Evolutionary conservation across 2,888 invertebrate genomes (phyloP).

Genomic region (Rosalia funebris): DNA sequence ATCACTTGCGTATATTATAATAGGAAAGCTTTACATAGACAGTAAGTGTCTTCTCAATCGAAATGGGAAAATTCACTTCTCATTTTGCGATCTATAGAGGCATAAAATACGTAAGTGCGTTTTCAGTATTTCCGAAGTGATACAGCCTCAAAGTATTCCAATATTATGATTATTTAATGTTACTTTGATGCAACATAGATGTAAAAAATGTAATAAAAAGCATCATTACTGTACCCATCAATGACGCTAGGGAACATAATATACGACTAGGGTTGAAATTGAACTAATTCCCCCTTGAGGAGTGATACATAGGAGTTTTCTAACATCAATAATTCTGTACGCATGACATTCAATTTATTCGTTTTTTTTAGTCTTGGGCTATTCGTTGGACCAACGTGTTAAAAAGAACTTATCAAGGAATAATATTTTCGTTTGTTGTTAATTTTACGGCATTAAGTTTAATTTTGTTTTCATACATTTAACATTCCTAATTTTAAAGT

Average conservation of each 20-base stretch:
- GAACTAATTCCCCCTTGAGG: neutral
- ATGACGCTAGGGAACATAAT: neutral
- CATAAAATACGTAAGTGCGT: neutral
- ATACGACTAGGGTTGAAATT: neutral
- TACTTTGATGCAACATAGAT: neutral
- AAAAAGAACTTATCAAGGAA: too few relatives aligned
- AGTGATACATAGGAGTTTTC: neutral
- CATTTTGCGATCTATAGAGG: too few relatives aligned
- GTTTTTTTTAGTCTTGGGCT: neutral
- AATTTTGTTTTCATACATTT: too few relatives aligned
- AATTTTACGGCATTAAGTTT: too few relatives aligned
- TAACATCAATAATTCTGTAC: slow-evolving; percentile 1
- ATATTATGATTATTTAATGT: neutral
- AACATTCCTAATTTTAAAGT: too few relatives aligned
- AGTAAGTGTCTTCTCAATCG: too few relatives aligned
- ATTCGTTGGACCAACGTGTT: too few relatives aligned
- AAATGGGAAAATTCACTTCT: too few relatives aligned
- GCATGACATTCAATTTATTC: neutral
- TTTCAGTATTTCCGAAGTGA: neutral
- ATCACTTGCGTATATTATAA: too few relatives aligned
- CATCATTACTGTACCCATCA: neutral
- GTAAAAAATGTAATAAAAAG: neutral
- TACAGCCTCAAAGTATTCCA: neutral
- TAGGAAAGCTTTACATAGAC: too few relatives aligned
- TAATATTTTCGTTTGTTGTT: too few relatives aligned